phyloP scores from a whole-genome alignment of 2,888 invertebrate species.

The Hyposoter dolosus region DNA sequence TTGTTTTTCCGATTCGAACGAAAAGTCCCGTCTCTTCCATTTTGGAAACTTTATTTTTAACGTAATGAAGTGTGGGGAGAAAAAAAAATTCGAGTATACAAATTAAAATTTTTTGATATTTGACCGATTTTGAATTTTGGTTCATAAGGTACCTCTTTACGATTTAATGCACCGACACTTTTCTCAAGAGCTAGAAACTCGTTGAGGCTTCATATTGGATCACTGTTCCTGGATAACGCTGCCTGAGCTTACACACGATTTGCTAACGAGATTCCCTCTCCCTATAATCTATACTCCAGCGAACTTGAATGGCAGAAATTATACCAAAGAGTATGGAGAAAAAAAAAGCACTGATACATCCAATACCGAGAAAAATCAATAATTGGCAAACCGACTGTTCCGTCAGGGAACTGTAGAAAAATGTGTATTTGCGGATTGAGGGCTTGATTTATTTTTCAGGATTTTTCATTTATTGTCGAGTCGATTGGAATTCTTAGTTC shows the following conservation, averaged over 20 bases:
- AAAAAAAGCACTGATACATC: not conserved
- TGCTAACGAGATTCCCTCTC: slow-evolving; percentile 44
- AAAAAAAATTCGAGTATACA: too few relatives aligned
- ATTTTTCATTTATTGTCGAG: not conserved
- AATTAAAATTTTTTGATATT: too few relatives aligned
- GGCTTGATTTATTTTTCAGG: not conserved
- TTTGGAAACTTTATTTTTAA: too few relatives aligned
- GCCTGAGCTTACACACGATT: slow-evolving; percentile 38
- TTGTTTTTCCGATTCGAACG: too few relatives aligned
- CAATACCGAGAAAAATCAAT: not conserved
- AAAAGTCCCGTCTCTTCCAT: too few relatives aligned
- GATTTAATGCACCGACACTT: slow-evolving; percentile 1
- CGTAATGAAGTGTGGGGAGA: too few relatives aligned
- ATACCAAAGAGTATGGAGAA: not conserved
- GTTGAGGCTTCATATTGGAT: slow-evolving; percentile 9
- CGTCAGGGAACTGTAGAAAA: not conserved
- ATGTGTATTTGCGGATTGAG: not conserved
- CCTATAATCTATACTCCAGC: not conserved
- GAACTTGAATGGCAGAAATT: not conserved
- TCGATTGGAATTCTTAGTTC: not conserved
- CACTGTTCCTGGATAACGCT: slow-evolving; percentile 37
- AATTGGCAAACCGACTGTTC: slow-evolving; percentile 1
- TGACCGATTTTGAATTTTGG: not conserved
- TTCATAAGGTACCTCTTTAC: not conserved
- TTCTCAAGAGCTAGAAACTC: slow-evolving; percentile 22